Conservation (phyloP, 2,113 vertebrate genomes). For the Passer domesticus region DNA sequence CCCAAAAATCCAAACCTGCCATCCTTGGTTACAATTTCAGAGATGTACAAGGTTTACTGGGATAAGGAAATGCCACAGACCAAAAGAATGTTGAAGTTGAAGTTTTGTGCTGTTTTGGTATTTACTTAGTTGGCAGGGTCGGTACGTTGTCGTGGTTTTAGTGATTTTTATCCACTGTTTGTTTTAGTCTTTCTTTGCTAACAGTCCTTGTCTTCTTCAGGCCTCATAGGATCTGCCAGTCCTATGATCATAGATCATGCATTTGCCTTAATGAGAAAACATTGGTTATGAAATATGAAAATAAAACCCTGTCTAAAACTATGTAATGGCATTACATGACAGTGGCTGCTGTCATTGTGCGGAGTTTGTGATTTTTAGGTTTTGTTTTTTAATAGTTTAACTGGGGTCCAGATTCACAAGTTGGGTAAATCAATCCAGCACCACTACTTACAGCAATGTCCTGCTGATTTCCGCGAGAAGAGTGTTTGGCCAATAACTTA, state of each 20-base stretch:
- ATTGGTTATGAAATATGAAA: background rate
- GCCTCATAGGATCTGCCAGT: background rate
- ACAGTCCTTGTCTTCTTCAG: background rate
- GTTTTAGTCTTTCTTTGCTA: background rate
- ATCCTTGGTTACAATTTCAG: background rate
- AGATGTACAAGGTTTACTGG: background rate
- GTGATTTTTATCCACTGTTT: background rate
- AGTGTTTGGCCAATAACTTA: background rate
- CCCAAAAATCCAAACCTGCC: background rate
- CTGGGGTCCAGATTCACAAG: background rate
- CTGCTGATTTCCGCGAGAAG: background rate
- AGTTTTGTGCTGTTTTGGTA: background rate
- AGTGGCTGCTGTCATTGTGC: background rate
- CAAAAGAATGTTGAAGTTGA: background rate
- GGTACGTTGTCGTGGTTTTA: background rate
- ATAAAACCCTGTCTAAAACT: background rate
- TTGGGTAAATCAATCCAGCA: background rate
- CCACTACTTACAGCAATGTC: background rate
- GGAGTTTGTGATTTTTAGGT: background rate
- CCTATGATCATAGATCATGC: rapidly evolving
- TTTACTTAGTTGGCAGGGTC: background rate
- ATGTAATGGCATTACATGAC: background rate
- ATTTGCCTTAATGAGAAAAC: background rate
- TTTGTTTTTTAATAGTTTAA: background rate
- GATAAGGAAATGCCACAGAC: background rate